Evolutionary conservation across 2,888 invertebrate genomes (phyloP).

Genomic region (Vannuccia rotundouncinata): DNA sequence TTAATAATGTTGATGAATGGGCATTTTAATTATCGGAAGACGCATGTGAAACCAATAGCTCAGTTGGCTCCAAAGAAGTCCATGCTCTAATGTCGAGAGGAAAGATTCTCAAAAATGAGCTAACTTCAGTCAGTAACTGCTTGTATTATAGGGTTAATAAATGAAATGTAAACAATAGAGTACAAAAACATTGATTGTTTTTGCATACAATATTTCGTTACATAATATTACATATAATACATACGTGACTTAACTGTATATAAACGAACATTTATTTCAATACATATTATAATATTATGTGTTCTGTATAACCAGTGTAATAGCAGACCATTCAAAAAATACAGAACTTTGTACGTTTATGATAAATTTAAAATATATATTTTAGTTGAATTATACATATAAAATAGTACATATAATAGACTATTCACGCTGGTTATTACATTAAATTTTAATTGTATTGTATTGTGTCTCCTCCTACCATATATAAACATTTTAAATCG

Average conservation of each 20-base stretch:
- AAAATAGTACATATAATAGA: not conserved
- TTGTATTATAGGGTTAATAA: not conserved
- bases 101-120: not conserved
- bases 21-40: not conserved
- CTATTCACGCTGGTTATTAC: not conserved
- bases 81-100: not conserved
- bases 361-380: not conserved
- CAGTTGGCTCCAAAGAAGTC: not conserved
- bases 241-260: no score
- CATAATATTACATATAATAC: not conserved
- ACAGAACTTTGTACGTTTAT: not conserved
- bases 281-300: not conserved
- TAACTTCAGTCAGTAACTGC: not conserved
- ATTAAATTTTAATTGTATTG: no score
- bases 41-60: not conserved
- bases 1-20: not conserved
- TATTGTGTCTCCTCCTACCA: not conserved
- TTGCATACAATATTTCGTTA: not conserved
- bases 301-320: not conserved
- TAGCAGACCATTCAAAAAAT: not conserved
- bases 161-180: not conserved
- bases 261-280: not conserved
- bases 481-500: not conserved
- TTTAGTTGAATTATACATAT: not conserved
- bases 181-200: not conserved